A percentile compares a stretch with the other conserved stretches of the same genome.
These are phyloP conservation scores for Trachythela sp. DNA, from an alignment of 64 coral and sea anemone species.

Conservation along the genomic window DNA sequence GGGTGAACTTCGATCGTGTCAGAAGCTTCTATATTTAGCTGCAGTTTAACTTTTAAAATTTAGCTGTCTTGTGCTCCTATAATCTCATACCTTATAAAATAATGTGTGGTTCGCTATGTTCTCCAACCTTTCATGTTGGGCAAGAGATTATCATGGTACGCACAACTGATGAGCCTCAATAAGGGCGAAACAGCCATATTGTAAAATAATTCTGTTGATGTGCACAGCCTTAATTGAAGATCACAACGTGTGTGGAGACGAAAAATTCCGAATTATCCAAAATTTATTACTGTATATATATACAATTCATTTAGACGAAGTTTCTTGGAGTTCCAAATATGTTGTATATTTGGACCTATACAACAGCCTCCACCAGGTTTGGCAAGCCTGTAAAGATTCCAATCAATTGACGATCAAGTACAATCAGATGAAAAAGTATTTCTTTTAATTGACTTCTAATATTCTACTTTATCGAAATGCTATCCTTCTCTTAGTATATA, in stretches of 20 bases:
- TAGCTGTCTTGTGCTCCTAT: not conserved
- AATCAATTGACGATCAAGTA: not conserved
- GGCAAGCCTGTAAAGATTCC: not conserved
- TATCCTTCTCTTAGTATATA: not conserved
- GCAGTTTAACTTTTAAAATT: not conserved
- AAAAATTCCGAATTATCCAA: too few species aligned
- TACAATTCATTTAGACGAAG: not conserved
- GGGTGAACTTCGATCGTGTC: too few species aligned
- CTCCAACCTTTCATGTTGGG: not conserved
- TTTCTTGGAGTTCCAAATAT: not conserved
- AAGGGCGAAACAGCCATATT: not conserved
- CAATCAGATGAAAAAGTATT: conserved; percentile 13
- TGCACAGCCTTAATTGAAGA: too few species aligned
- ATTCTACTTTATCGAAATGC: not conserved
- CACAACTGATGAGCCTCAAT: not conserved
- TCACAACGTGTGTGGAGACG: too few species aligned
- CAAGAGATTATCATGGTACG: not conserved
- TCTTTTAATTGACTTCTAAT: not conserved
- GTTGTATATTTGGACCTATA: not conserved
- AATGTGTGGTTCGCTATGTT: not conserved
- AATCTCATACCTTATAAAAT: not conserved
- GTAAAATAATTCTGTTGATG: too few species aligned
- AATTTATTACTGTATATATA: too few species aligned
- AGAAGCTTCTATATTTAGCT: not conserved
- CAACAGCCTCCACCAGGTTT: not conserved